Conservation (phyloP, 2,888 invertebrate species). For the Drosophila niveifrons region DNA sequence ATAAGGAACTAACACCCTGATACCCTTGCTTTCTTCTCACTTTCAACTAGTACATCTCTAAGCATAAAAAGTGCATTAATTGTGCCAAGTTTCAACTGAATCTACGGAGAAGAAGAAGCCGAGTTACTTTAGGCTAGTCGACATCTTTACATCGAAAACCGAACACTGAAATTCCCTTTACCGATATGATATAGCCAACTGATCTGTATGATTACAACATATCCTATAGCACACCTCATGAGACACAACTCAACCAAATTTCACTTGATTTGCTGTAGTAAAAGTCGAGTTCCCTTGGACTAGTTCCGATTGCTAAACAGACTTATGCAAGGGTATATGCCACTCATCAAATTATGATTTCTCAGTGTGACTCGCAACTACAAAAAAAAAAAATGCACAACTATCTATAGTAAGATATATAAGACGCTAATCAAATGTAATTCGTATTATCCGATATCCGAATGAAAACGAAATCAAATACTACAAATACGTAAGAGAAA, state of each 20-base stretch:
- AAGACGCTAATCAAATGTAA: slow-evolving; percentile 20
- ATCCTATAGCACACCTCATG: too few species aligned
- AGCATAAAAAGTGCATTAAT: too few species aligned
- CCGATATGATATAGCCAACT: too few species aligned
- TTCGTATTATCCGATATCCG: slow-evolving; percentile 17
- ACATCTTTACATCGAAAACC: too few species aligned
- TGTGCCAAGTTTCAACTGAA: not conserved
- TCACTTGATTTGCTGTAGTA: not conserved
- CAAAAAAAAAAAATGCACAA: slow-evolving; percentile 40
- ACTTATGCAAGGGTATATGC: slow-evolving; percentile 15
- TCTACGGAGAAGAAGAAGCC: too few species aligned
- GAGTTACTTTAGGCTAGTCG: too few species aligned
- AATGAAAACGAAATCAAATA: slow-evolving; percentile 3
- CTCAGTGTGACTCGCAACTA: slow-evolving; percentile 27
- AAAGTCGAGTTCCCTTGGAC: not conserved
- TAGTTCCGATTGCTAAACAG: not conserved
- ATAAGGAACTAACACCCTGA: not conserved
- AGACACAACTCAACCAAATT: not conserved
- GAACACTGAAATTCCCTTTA: too few species aligned
- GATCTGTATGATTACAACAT: not conserved
- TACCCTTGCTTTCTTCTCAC: slow-evolving; percentile 2
- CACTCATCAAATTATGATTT: slow-evolving; percentile 28
- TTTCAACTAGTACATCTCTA: too few species aligned
- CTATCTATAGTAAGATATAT: slow-evolving; percentile 15
- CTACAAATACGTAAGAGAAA: slow-evolving; percentile 44